phyloP scores from a whole-genome alignment of 2,888 invertebrate species.

The Orchesella flavescens region DNA sequence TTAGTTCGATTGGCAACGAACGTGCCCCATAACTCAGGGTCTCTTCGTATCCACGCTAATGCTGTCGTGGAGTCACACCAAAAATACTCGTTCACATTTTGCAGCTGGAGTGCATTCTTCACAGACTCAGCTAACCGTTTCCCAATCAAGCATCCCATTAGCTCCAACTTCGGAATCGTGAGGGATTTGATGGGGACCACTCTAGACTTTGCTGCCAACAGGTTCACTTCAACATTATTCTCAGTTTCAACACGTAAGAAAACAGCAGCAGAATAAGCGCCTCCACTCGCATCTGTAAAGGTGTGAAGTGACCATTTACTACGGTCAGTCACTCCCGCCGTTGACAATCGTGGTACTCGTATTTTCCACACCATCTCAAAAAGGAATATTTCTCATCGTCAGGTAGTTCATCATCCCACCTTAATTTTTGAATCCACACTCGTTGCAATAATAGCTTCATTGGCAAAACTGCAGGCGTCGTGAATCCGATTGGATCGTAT shows the following conservation, averaged over 20 bases:
- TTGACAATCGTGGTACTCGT: not conserved
- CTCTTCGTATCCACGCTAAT: not conserved
- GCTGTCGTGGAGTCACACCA: constrained; percentile 6
- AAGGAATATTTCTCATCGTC: not conserved
- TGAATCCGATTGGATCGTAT: constrained; percentile 25
- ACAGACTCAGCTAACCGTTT: not conserved
- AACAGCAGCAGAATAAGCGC: not conserved
- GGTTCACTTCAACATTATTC: not conserved
- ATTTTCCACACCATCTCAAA: constrained; percentile 7
- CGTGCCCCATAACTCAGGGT: constrained; percentile 16
- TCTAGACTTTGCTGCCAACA: constrained; percentile 4
- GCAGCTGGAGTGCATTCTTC: not conserved
- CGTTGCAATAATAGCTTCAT: constrained; percentile 23
- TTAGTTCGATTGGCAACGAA: constrained; percentile 3
- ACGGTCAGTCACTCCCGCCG: not conserved
- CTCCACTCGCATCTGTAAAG: constrained; percentile 30
- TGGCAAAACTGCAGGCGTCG: not conserved
- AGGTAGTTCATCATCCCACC: constrained; percentile 30
- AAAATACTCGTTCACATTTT: not conserved
- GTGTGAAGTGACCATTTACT: constrained; percentile 11
- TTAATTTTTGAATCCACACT: constrained; percentile 1
- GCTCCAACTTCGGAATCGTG: constrained; percentile 11
- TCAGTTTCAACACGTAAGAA: not conserved
- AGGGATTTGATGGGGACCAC: not conserved
- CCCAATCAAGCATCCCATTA: constrained; percentile 27